Evolutionary conservation across 2,888 invertebrate genomes (phyloP).

Genomic region (Eupithecia tripunctaria): DNA sequence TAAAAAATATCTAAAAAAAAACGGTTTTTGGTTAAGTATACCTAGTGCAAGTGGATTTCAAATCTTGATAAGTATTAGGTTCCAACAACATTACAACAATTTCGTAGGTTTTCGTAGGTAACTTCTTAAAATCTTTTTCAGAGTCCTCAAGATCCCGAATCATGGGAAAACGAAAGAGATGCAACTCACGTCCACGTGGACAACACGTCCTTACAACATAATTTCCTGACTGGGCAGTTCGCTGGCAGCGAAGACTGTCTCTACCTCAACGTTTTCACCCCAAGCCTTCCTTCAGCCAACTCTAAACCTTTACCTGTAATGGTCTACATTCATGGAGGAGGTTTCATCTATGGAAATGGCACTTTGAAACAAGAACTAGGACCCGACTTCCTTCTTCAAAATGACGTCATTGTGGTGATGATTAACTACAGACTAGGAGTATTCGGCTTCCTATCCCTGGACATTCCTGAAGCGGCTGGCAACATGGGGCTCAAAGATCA

Average conservation of each 20-base stretch:
- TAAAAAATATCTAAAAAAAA: too few species aligned
- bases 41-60: too few species aligned
- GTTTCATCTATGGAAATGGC: slow-evolving; percentile 64
- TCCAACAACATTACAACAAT: too few species aligned
- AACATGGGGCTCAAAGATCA: slow-evolving; percentile 74
- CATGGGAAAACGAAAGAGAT: slow-evolving; percentile 76
- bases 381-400: slow-evolving; percentile 66
- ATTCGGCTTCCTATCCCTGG: slow-evolving; percentile 68
- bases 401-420: slow-evolving; percentile 66
- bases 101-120: too few species aligned
- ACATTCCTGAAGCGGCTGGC: slow-evolving; percentile 62
- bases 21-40: too few species aligned
- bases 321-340: slow-evolving; percentile 72
- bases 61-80: too few species aligned
- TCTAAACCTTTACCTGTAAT: slow-evolving; percentile 58
- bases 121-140: slow-evolving; percentile 45
- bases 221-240: slow-evolving; percentile 41
- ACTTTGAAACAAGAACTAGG: slow-evolving; percentile 50
- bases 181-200: slow-evolving; percentile 67
- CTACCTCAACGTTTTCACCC: slow-evolving; percentile 67
- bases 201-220: slow-evolving; percentile 53
- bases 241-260: slow-evolving; percentile 70
- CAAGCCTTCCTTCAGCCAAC: slow-evolving; percentile 49
- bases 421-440: slow-evolving; percentile 72
- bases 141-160: slow-evolving; percentile 66